Conservation (phyloP, 2,888 invertebrate species). For the Acleris cristana region DNA sequence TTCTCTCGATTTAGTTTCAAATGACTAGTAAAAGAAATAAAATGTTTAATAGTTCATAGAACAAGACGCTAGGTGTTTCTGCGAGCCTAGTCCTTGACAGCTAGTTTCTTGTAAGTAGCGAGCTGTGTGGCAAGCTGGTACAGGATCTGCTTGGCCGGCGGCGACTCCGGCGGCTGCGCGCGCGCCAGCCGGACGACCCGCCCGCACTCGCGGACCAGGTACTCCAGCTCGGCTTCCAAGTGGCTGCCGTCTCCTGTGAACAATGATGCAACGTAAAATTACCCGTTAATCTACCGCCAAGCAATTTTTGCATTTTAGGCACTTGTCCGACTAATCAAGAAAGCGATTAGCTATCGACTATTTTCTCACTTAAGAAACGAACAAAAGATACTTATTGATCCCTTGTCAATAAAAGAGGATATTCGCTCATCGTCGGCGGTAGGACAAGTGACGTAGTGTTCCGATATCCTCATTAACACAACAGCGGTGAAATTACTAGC, state of each 20-base stretch:
- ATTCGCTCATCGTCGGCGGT: no score
- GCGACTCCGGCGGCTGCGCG: conserved; percentile 87
- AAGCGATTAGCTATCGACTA: no score
- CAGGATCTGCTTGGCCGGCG: conserved; percentile 87
- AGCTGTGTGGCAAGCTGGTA: conserved; percentile 91
- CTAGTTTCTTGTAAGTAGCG: conserved; percentile 91
- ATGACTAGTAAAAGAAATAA: no score
- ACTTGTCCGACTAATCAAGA: no score
- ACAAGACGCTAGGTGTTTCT: not conserved
- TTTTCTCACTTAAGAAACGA: no score
- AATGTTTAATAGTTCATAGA: not conserved
- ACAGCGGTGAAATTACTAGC: no score
- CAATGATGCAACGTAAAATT: not conserved
- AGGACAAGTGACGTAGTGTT: no score
- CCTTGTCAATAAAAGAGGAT: no score
- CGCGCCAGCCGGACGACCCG: conserved; percentile 89
- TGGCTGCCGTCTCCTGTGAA: conserved; percentile 67
- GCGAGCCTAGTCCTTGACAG: conserved; percentile 64
- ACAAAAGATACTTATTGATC: no score
- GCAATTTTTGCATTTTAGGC: no score
- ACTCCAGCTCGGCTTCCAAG: conserved; percentile 91
- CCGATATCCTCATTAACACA: no score
- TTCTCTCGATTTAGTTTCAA: no score
- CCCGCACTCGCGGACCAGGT: conserved; percentile 95
- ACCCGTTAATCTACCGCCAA: not conserved